phyloP scores from a whole-genome alignment of 2,888 invertebrate species.

The Matsumyia berberina region DNA sequence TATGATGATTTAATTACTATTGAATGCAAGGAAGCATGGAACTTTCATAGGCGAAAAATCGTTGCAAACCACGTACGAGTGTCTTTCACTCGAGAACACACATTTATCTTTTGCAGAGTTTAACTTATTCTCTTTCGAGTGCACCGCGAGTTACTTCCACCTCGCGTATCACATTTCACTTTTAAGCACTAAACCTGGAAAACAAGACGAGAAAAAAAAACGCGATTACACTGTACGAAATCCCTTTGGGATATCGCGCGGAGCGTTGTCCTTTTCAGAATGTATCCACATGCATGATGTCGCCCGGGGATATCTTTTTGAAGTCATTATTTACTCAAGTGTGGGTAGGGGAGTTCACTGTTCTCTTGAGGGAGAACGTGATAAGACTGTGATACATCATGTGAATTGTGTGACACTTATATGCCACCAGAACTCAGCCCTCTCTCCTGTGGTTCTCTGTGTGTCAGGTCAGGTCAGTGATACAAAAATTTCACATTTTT shows the following conservation, averaged over 20 bases:
- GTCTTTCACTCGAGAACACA: slow-evolving; percentile 1
- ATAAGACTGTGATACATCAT: slow-evolving; percentile 76
- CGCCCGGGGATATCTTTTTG: slow-evolving; percentile 44
- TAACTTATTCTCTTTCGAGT: slow-evolving; percentile 26
- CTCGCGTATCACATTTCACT: slow-evolving; percentile 61
- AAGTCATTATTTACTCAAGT: slow-evolving; percentile 48
- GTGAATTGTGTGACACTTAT: slow-evolving; percentile 74
- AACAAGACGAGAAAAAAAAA: slow-evolving; percentile 20
- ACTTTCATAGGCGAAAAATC: slow-evolving; percentile 81
- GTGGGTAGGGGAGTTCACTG: slow-evolving; percentile 59
- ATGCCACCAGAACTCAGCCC: slow-evolving; percentile 38
- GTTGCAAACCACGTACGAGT: no score
- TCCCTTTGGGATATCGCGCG: slow-evolving; percentile 19
- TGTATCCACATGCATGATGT: slow-evolving; percentile 58
- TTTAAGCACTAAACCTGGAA: slow-evolving; percentile 28
- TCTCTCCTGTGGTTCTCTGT: slow-evolving; percentile 30
- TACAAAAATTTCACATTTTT: slow-evolving; percentile 41
- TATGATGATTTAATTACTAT: slow-evolving; percentile 84
- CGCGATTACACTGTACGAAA: slow-evolving; percentile 13
- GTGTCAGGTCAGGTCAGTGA: slow-evolving; percentile 69
- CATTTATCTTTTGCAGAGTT: neutral
- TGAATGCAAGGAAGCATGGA: slow-evolving; percentile 85
- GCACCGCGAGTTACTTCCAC: slow-evolving; percentile 43
- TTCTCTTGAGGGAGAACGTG: slow-evolving; percentile 68
- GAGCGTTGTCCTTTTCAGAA: slow-evolving; percentile 34